These are phyloP conservation scores for Nymphicus hollandicus DNA, from an alignment of 2,113 vertebrate genomes.

Conservation along the genomic window DNA sequence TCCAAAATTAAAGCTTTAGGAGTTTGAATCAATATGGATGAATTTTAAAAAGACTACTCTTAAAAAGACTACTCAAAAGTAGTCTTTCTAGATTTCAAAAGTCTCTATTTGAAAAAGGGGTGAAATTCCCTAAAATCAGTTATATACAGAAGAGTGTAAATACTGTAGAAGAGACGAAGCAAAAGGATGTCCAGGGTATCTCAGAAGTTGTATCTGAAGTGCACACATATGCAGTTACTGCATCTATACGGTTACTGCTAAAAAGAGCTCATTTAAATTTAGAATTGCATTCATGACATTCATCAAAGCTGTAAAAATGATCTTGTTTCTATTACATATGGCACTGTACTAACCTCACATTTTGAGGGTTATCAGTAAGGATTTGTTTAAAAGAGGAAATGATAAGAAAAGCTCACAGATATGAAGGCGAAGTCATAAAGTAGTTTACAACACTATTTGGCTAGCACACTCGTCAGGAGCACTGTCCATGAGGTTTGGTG, in stretches of 20 bases:
- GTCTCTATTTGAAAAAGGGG: background rate
- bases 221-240: background rate
- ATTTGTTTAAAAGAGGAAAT: background rate
- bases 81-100: background rate
- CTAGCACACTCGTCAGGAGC: background rate
- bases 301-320: background rate
- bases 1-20: slow-evolving; percentile 14
- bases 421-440: background rate
- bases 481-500: background rate
- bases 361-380: background rate
- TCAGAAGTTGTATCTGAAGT: background rate
- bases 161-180: background rate
- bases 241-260: background rate
- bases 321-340: background rate
- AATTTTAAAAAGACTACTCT: background rate
- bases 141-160: background rate
- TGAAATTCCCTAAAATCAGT: background rate
- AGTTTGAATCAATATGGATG: background rate
- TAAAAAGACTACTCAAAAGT: background rate
- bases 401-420: background rate
- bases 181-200: background rate
- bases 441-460: background rate
- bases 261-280: background rate
- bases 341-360: background rate
- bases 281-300: background rate